Evolutionary conservation across 2,888 invertebrate species (phyloP).

Genomic region (Mythimna pallens): DNA sequence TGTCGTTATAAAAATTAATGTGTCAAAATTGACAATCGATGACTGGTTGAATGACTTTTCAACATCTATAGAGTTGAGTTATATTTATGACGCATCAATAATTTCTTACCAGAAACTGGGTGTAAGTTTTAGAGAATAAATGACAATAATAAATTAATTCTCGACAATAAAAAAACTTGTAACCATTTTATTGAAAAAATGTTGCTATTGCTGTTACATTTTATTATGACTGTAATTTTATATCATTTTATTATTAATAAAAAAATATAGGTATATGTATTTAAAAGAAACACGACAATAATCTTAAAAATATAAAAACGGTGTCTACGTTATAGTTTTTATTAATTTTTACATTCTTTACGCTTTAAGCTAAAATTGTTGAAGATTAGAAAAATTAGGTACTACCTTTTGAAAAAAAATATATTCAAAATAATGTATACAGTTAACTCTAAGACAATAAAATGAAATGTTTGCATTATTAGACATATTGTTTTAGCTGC

Average conservation of each 20-base stretch:
- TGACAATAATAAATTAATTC: slow-evolving; percentile 56
- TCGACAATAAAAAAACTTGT: slow-evolving; percentile 53
- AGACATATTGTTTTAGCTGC: slow-evolving; percentile 29
- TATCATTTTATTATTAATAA: slow-evolving; percentile 25
- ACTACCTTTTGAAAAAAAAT: background rate
- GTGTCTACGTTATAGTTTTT: slow-evolving; percentile 31
- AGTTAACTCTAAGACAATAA: slow-evolving; percentile 41
- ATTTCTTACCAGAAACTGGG: background rate
- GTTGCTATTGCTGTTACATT: slow-evolving; percentile 52
- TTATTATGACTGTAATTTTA: slow-evolving; percentile 59
- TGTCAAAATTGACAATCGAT: background rate
- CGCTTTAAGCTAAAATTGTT: slow-evolving; percentile 32
- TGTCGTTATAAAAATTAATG: background rate
- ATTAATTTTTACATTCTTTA: slow-evolving; percentile 53
- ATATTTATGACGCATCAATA: background rate
- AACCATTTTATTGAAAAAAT: slow-evolving; percentile 31
- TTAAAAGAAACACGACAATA: slow-evolving; percentile 35
- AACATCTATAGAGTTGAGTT: background rate
- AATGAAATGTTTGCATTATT: slow-evolving; percentile 4
- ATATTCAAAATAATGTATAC: background rate
- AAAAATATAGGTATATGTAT: background rate
- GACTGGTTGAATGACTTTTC: background rate
- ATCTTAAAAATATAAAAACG: slow-evolving; percentile 18
- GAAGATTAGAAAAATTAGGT: slow-evolving; percentile 13
- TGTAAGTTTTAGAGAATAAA: slow-evolving; percentile 31